Conservation (phyloP, 2,113 vertebrate genomes). For the Xenus cinereus region DNA sequence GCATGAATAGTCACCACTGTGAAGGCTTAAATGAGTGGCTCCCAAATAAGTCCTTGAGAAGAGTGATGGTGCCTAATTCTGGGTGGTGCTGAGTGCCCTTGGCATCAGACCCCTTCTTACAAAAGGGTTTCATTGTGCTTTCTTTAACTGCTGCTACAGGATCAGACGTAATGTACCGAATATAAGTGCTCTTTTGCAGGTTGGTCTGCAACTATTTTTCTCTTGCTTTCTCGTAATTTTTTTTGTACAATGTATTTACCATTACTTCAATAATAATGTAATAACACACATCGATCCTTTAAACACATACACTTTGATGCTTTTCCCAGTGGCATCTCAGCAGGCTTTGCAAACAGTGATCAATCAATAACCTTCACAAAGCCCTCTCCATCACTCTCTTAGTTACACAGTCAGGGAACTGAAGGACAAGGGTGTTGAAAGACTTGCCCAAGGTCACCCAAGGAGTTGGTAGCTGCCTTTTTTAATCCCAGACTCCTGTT, state of each 20-base stretch:
- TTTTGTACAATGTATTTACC: background rate
- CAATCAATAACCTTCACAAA: slow-evolving; percentile 25
- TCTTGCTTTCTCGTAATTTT: background rate
- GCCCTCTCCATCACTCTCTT: background rate
- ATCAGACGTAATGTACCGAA: background rate
- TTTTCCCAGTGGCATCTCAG: background rate
- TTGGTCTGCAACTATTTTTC: background rate
- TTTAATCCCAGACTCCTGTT: background rate
- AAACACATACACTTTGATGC: background rate
- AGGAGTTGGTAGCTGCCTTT: background rate
- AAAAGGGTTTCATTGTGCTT: background rate
- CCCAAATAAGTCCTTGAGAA: slow-evolving; percentile 43
- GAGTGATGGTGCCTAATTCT: background rate
- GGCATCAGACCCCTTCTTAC: background rate
- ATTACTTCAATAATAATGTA: background rate
- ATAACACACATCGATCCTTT: background rate
- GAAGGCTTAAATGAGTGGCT: background rate
- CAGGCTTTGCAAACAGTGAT: slow-evolving; percentile 8
- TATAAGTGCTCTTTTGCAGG: background rate
- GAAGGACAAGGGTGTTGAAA: slow-evolving; percentile 3
- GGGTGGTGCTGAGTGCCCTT: background rate
- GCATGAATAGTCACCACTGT: background rate
- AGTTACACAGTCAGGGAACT: background rate
- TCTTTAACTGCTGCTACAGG: background rate
- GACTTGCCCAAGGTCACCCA: background rate